Percentiles rank a stretch among this genome's conserved stretches.
Conservation (phyloP, 2,888 invertebrate genomes). For the Mesorhabditis spiculigera region DNA sequence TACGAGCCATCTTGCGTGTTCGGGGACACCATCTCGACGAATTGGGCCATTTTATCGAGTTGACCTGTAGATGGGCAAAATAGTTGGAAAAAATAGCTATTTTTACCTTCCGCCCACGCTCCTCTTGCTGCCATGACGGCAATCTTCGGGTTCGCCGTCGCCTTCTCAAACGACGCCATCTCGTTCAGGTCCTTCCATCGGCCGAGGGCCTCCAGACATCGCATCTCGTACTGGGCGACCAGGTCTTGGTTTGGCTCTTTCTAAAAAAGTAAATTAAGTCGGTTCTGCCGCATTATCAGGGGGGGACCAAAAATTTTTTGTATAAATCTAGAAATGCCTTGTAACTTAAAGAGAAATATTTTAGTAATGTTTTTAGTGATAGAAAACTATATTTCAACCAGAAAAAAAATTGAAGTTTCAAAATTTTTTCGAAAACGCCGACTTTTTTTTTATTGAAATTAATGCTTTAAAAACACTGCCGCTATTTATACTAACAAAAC, state of each 20-base stretch:
- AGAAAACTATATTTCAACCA: too few relatives aligned
- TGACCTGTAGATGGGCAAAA: slow-evolving; percentile 65
- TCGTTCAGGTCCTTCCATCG: slow-evolving; percentile 72
- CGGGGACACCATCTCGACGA: slow-evolving; percentile 74
- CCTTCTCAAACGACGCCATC: slow-evolving; percentile 16
- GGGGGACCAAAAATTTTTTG: too few relatives aligned
- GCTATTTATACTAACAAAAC: too few relatives aligned
- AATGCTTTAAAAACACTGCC: too few relatives aligned
- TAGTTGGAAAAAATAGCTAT: neutral
- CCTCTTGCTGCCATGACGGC: slow-evolving; percentile 85
- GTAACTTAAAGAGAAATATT: too few relatives aligned
- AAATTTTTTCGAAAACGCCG: neutral
- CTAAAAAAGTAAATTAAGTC: slow-evolving; percentile 62
- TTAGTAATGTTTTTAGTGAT: too few relatives aligned
- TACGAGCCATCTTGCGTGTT: slow-evolving; percentile 93
- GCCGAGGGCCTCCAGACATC: slow-evolving; percentile 91
- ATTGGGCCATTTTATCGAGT: slow-evolving; percentile 89
- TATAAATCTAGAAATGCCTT: too few relatives aligned
- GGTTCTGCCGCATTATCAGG: too few relatives aligned
- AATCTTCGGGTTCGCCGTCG: slow-evolving; percentile 64
- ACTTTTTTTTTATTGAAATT: slow-evolving; percentile 6
- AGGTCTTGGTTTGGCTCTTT: slow-evolving; percentile 56
- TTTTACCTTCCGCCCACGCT: slow-evolving; percentile 80
- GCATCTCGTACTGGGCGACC: slow-evolving; percentile 83
- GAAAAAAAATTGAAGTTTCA: too few relatives aligned